phyloP scores from a whole-genome alignment of 2,113 vertebrate genomes.

The Solea senegalensis region DNA sequence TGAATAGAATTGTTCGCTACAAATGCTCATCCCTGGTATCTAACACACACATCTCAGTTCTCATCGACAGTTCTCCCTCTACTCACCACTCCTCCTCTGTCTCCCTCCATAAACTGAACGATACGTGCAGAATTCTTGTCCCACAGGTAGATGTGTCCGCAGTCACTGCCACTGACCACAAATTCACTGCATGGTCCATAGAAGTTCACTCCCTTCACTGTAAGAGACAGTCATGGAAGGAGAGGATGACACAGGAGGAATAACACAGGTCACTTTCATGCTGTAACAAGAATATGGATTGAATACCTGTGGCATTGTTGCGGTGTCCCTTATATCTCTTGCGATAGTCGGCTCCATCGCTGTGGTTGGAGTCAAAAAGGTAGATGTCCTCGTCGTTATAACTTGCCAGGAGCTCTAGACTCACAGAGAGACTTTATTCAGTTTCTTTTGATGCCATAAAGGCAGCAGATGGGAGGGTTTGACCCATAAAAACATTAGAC shows the following conservation, averaged over 20 bases:
- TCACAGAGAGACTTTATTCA: background rate
- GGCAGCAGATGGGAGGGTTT: too few species aligned
- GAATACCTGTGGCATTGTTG: constrained; percentile 92
- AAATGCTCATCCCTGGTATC: too few species aligned
- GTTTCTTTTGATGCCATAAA: background rate
- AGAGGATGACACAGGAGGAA: background rate
- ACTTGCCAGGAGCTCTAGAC: constrained; percentile 90
- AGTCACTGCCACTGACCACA: constrained; percentile 94
- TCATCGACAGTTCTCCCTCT: background rate
- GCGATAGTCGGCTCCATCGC: constrained; percentile 90
- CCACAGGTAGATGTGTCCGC: constrained; percentile 95
- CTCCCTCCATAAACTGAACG: constrained; percentile 95
- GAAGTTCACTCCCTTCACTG: constrained; percentile 96
- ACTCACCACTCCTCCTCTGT: constrained; percentile 95
- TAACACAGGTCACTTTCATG: background rate
- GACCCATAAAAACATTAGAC: too few species aligned
- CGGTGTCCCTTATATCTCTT: constrained; percentile 94
- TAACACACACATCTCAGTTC: too few species aligned
- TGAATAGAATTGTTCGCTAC: too few species aligned
- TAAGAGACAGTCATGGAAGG: background rate
- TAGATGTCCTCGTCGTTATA: constrained; percentile 98
- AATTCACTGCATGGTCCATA: constrained; percentile 93
- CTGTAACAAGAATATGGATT: background rate
- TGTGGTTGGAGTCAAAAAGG: constrained; percentile 93
- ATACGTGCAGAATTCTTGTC: constrained; percentile 93